Conservation (phyloP, 2,888 invertebrate genomes). For the Anodontia alba region DNA sequence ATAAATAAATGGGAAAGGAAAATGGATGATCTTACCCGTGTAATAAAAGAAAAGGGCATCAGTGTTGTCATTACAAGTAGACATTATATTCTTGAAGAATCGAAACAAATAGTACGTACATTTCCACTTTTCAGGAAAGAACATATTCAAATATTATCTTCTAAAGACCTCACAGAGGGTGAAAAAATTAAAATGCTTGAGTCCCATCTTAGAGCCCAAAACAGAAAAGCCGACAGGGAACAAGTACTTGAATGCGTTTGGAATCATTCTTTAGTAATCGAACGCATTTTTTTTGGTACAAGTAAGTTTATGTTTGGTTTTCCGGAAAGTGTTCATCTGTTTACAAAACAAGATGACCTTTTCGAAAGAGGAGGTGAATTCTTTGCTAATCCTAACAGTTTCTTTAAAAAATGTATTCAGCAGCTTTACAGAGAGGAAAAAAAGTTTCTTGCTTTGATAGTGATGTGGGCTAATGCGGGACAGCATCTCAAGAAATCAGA, state of each 20-base stretch:
- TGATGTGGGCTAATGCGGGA: constrained; percentile 38
- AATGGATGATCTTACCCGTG: constrained; percentile 27
- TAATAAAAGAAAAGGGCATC: constrained; percentile 14
- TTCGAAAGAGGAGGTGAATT: constrained; percentile 23
- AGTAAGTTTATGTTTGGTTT: constrained; percentile 36
- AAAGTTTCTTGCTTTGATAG: constrained; percentile 39
- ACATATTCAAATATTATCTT: constrained; percentile 33
- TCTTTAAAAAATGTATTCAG: constrained; percentile 42
- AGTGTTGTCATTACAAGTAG: constrained; percentile 46
- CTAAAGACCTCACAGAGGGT: constrained; percentile 25
- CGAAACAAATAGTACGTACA: constrained; percentile 16
- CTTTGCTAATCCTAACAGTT: constrained; percentile 36
- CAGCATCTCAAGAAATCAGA: constrained; percentile 22
- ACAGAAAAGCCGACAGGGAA: background rate
- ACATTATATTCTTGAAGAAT: constrained; percentile 43
- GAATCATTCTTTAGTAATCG: background rate
- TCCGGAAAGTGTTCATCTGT: constrained; percentile 48
- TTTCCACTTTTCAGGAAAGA: constrained; percentile 27
- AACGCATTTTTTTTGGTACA: background rate
- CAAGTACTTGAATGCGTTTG: background rate
- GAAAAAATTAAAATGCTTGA: constrained; percentile 35
- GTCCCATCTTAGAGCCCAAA: constrained; percentile 16
- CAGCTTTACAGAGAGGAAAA: constrained; percentile 38
- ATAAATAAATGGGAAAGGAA: constrained; percentile 30
- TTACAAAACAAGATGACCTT: constrained; percentile 33